Evolutionary conservation across 1,140 invertebrate genomes (phyloP), one percentile per base, ranked within the genome.

Genomic region (Lasioglossum baleicum): DNA sequence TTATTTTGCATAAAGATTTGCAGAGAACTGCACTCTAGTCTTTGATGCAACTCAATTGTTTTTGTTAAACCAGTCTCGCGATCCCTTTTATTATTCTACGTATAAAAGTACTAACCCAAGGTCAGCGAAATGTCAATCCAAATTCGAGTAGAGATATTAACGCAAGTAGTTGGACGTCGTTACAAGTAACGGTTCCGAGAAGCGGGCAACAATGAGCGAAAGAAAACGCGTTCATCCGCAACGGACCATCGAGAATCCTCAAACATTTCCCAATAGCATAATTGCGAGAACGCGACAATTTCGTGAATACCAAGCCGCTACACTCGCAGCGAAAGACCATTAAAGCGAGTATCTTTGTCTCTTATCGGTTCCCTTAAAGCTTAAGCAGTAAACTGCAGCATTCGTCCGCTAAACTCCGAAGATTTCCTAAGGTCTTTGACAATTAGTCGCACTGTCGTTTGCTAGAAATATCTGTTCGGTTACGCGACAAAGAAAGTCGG

Each of bases 321-420:
- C 5, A 0, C 7, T 48, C 44, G 44, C 10, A 48, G 2, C 7
- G 22, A 22, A 7, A 66, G 69, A 2, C 80, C 72, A 63, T 83
- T 75, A 82, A 48, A 80, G 44, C 22, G 8, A 58, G 60, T 75
- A 70, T 75, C 67, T 75, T 35, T 15, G 6, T 22, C 4, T 65
- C 31, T 48, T 17, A 71, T 75, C 8, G 31, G 3, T 17, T 42
- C 71, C 65, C 64, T 75, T 51, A 42, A 26, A 1, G 26, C 26
- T 26, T 26, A 26, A 75, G 31, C 44, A 2, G 35, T 67, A 72
- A 67, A 63, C 31, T 7, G 0, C 15, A 15, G 53, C 71, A 66
- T 58, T 73, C 69, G 22, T 66, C 20, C 15, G 15, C 48, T 72
- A 64, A 80, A 80, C 71, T 76, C n/a, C 35, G n/a, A 70, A 53